Conservation (phyloP, 2,797 vertebrate species). For the Rhabdophis nuchalis region DNA sequence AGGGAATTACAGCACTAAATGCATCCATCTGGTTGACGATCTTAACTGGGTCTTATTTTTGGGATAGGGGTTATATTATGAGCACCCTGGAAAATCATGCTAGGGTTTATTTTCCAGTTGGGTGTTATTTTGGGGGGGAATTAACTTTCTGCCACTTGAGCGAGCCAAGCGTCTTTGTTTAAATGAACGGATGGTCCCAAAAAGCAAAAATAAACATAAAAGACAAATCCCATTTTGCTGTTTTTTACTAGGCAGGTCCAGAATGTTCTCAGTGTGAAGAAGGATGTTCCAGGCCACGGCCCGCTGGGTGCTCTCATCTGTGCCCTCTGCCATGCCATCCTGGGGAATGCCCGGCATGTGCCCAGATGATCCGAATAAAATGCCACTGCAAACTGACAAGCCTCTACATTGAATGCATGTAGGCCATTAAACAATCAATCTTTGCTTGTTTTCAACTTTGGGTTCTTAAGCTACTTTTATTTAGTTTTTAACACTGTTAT, state of each 20-base stretch:
- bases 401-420: constrained; percentile 82
- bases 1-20: no score
- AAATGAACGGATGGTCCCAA: neutral
- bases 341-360: constrained; percentile 77
- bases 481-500: neutral
- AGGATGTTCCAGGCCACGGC: constrained; percentile 77
- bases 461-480: neutral
- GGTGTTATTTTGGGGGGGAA: no score
- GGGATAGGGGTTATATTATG: no score
- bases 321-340: constrained; percentile 81
- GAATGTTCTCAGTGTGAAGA: constrained; percentile 82
- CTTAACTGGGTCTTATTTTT: no score
- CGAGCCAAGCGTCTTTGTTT: neutral
- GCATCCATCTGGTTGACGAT: no score
- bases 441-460: neutral
- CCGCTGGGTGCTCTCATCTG: constrained; percentile 77
- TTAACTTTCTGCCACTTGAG: constrained; percentile 4
- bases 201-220: neutral
- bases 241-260: constrained; percentile 69
- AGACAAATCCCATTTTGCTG: neutral
- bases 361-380: constrained; percentile 83
- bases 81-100: no score
- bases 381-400: constrained; percentile 86
- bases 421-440: constrained; percentile 50
- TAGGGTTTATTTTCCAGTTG: no score